These are phyloP conservation scores for Grapholita molesta DNA, from an alignment of 1,140 invertebrate genomes.

Conservation along the genomic window DNA sequence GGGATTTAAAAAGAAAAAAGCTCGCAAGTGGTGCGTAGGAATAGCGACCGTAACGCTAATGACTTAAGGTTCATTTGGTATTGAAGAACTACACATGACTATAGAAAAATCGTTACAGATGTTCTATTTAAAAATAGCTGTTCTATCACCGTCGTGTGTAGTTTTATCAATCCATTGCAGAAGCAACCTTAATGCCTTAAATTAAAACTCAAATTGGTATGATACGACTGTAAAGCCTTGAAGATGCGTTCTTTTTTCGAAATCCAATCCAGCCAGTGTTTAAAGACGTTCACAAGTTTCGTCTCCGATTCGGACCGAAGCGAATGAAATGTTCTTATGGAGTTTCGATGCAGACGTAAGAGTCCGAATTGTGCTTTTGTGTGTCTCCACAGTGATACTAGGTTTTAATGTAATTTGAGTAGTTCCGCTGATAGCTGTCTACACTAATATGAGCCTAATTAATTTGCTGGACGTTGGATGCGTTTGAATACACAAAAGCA, in stretches of 20 bases:
- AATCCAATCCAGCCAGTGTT: not conserved
- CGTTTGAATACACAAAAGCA: constrained; percentile 24
- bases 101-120: too few species aligned
- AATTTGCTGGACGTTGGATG: constrained; percentile 22
- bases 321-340: not conserved
- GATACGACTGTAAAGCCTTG: not conserved
- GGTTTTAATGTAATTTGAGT: constrained; percentile 34
- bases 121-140: too few species aligned
- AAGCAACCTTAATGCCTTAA: not conserved
- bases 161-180: not conserved
- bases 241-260: not conserved
- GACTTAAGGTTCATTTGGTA: not conserved
- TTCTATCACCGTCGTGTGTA: not conserved
- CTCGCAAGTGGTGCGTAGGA: not conserved
- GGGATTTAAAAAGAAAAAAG: not conserved
- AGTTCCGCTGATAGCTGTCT: constrained; percentile 18
- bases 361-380: constrained; percentile 41
- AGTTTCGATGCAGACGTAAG: not conserved
- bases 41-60: not conserved
- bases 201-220: not conserved
- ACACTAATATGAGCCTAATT: constrained; percentile 3
- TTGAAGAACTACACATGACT: not conserved
- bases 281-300: not conserved
- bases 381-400: constrained; percentile 53
- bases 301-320: not conserved